These are phyloP conservation scores for Drosophila baimaii DNA, from an alignment of 1,140 invertebrate genomes.

Conservation along the genomic window DNA sequence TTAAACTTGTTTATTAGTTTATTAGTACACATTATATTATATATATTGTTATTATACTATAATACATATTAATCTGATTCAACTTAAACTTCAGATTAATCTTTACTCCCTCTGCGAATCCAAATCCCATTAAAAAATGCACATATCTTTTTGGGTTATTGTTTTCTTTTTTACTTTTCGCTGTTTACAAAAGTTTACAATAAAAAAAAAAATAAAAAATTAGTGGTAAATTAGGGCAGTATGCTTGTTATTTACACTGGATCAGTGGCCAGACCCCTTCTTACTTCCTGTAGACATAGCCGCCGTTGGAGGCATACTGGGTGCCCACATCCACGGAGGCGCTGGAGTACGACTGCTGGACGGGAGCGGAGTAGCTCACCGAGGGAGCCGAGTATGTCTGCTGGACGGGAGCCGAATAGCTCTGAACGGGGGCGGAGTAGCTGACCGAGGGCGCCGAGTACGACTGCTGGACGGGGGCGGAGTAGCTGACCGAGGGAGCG, in stretches of 20 bases:
- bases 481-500: constrained; percentile 41
- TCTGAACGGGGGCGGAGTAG: constrained; percentile 53
- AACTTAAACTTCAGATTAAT: no score
- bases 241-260: constrained; percentile 54
- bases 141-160: constrained; percentile 15
- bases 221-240: constrained; percentile 30
- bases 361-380: constrained; percentile 49
- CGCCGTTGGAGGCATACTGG: constrained; percentile 80
- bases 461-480: constrained; percentile 33
- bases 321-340: constrained; percentile 73
- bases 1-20: no score
- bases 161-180: constrained; percentile 17
- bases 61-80: no score
- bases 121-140: background rate
- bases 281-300: constrained; percentile 82
- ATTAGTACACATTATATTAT: no score
- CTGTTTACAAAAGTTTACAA: constrained; percentile 22
- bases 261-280: constrained; percentile 33
- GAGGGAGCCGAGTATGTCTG: constrained; percentile 39
- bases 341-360: constrained; percentile 59
- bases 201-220: constrained; percentile 48
- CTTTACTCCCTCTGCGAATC: background rate
- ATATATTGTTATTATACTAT: no score
- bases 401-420: constrained; percentile 52
- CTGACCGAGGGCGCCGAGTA: constrained; percentile 43